Percentiles rank a stretch among this genome's conserved stretches.
Conservation (phyloP, 1,140 invertebrate species). For the Telenomus remus region DNA sequence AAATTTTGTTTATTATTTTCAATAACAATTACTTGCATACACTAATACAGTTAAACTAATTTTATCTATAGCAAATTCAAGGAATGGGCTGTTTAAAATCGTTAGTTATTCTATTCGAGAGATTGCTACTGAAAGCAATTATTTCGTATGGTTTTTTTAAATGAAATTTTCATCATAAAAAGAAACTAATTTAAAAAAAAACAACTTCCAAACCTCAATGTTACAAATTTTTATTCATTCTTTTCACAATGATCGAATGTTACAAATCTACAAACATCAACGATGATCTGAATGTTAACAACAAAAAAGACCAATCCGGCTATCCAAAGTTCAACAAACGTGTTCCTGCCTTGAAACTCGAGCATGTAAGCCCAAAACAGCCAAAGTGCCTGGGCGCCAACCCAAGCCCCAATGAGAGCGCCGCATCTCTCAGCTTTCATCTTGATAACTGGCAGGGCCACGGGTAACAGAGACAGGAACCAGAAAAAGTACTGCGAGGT, state of each 20-base stretch:
- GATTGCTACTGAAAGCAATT: too few species aligned
- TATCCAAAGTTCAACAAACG: conserved; percentile 88
- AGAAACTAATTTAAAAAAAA: too few species aligned
- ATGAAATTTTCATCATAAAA: too few species aligned
- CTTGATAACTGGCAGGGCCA: conserved; percentile 82
- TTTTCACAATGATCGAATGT: conserved; percentile 2
- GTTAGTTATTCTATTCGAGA: too few species aligned
- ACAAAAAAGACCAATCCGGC: conserved; percentile 86
- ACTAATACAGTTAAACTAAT: too few species aligned
- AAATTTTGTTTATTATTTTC: too few species aligned
- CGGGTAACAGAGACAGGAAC: conserved; percentile 92
- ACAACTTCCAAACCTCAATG: too few species aligned
- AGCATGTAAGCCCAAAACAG: conserved; percentile 92
- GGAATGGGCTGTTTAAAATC: too few species aligned
- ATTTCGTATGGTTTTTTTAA: too few species aligned
- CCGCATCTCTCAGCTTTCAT: conserved; percentile 75
- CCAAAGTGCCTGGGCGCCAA: conserved; percentile 88
- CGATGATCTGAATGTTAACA: conserved; percentile 84
- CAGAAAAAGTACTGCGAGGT: conserved; percentile 99
- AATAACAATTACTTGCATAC: too few species aligned
- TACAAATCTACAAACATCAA: conserved; percentile 72
- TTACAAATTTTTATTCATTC: too few species aligned
- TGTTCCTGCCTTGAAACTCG: conserved; percentile 91
- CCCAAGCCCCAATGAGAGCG: conserved; percentile 80
- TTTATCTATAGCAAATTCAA: too few species aligned